phyloP scores from a whole-genome alignment of 2,113 vertebrate species.

The Zootoca vivipara region DNA sequence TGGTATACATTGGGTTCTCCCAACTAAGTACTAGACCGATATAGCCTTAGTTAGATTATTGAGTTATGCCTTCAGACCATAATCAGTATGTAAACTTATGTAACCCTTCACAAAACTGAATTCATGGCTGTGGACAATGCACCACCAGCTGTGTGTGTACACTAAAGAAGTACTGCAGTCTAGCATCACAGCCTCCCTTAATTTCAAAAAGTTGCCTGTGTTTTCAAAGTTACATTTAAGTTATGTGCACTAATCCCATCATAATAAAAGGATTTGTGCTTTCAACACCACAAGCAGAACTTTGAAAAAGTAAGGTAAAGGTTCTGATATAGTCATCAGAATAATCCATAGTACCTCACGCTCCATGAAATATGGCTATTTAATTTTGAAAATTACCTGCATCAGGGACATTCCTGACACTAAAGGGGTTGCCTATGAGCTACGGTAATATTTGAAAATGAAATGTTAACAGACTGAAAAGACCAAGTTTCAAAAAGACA shows the following conservation, averaged over 20 bases:
- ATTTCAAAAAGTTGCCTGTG: conserved; percentile 67
- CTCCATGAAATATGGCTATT: conserved; percentile 53
- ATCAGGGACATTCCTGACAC: conserved; percentile 35
- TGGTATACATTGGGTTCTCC: not conserved
- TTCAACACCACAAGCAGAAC: conserved; percentile 60
- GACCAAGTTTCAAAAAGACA: conserved; percentile 15
- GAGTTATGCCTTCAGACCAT: not conserved
- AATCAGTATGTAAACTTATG: conserved; percentile 13
- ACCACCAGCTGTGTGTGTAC: conserved; percentile 15
- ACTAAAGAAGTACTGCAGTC: conserved; percentile 37
- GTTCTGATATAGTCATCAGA: conserved; percentile 52
- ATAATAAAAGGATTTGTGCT: conserved; percentile 71
- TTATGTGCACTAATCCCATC: conserved; percentile 70
- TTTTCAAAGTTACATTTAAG: conserved; percentile 70
- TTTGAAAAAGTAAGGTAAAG: conserved; percentile 66
- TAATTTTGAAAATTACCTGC: conserved; percentile 37
- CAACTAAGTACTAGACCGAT: not conserved
- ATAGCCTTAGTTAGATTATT: not conserved
- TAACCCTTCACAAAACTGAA: conserved; percentile 48
- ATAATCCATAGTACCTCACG: conserved; percentile 53
- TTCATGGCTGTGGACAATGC: conserved; percentile 46
- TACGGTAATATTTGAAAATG: conserved; percentile 19
- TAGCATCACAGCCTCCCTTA: conserved; percentile 57
- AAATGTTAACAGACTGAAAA: conserved; percentile 43
- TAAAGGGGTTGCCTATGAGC: conserved; percentile 25